Evolutionary conservation across 2,888 invertebrate species (phyloP), one percentile per base, ranked within the genome.

Genomic region (Leucoma salicis): DNA sequence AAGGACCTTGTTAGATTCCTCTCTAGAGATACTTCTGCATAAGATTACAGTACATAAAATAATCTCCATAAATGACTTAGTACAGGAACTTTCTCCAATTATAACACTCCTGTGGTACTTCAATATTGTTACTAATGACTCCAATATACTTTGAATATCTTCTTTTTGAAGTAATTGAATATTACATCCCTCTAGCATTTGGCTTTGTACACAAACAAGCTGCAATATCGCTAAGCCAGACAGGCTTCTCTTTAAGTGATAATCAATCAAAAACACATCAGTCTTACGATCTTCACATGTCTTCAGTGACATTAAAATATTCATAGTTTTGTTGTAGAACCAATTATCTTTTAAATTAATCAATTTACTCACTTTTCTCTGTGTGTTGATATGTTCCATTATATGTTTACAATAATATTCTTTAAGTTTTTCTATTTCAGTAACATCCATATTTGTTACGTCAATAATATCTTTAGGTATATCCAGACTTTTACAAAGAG

Each of bases 181-280:
- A 21, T 49, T 33, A 4, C 7, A 27, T 6, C 33, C 39, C 7
- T 39, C 35, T 21, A 54, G 35, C 1, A 46, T 24, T 37, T 57
- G 57, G 14, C 35, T 41, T 39, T 64, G 49, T 36, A 75, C 45
- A 13, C 43, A 52, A 25, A 78, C 72, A 47, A 63, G 59, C 35
- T 72, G 69, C 16, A 88, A 42, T 52, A 87, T 74, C 32, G 53
- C 52, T 21, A 89, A 54, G 5, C 73, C 74, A 38, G 66, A 63
- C 11, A 54, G 49, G 49, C 70, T 70, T 61, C 70, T 78, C 42
- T 74, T 61, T 31, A 90, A 66, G 58, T 82, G 72, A 42, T 78
- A 66, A 27, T 48, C 61, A 21, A 79, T 55, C 11, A 82, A 57
- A 60, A 78, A 75, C 27, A 52, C 46, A 57, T 85, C 79, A 35